phyloP scores from a whole-genome alignment of 2,113 vertebrate species.

The Anguilla rostrata region DNA sequence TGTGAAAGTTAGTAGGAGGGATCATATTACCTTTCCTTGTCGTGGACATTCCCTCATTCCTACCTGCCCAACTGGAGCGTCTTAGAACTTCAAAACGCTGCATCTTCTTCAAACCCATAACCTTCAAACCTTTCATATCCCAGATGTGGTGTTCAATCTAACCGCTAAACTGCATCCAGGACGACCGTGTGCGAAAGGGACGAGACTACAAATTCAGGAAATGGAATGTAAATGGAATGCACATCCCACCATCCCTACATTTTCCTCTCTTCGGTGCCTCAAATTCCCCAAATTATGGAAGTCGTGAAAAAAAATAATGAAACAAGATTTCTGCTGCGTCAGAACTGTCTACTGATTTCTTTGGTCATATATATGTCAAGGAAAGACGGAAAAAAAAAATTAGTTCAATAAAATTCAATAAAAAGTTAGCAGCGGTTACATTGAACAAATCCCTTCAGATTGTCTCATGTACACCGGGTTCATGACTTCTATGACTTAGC shows the following conservation, averaged over 20 bases:
- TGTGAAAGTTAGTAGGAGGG: background rate
- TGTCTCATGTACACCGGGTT: background rate
- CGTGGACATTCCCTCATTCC: background rate
- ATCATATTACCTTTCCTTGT: background rate
- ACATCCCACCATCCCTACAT: too few species aligned
- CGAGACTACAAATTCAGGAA: too few species aligned
- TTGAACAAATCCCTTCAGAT: background rate
- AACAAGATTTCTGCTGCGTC: too few species aligned
- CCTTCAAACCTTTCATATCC: background rate
- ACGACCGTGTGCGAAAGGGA: too few species aligned
- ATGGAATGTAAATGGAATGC: too few species aligned
- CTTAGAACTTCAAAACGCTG: background rate
- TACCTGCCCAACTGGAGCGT: background rate
- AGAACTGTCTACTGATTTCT: too few species aligned
- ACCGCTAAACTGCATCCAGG: background rate
- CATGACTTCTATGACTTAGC: background rate
- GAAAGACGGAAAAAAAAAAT: too few species aligned
- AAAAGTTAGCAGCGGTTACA: background rate
- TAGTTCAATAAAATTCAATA: background rate
- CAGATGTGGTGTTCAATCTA: background rate
- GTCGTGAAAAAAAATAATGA: too few species aligned
- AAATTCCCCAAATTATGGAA: too few species aligned
- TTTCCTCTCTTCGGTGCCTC: too few species aligned
- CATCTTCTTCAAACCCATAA: background rate
- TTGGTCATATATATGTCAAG: too few species aligned